Conservation (phyloP, 2,797 vertebrate genomes). For the Arctocebus calabarensis region DNA sequence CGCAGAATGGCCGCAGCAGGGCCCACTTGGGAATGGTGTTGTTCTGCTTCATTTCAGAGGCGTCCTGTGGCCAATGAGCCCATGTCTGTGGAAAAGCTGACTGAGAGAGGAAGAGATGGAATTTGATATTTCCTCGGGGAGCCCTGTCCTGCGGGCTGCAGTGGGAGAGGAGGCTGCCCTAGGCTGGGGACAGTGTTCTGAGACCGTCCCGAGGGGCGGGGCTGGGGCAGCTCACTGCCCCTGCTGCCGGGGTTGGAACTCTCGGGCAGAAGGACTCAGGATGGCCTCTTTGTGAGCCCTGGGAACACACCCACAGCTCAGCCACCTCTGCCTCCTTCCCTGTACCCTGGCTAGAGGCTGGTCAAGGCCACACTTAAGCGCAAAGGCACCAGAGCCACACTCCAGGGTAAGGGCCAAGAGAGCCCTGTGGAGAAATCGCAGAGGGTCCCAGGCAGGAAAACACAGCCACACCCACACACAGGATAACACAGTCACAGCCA, state of each 20-base stretch:
- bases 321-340: background rate
- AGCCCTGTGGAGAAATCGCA: background rate
- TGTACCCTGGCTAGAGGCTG: background rate
- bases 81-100: background rate
- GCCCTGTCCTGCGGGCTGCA: background rate
- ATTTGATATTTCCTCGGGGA: background rate
- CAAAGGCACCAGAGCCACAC: background rate
- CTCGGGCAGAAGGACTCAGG: too few relatives aligned
- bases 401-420: background rate
- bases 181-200: background rate
- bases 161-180: background rate
- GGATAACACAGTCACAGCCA: background rate
- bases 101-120: background rate
- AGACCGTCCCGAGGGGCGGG: background rate
- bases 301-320: background rate
- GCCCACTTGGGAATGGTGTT: background rate
- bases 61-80: background rate
- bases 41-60: background rate
- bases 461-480: background rate
- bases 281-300: background rate
- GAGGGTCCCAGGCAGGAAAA: background rate
- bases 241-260: background rate
- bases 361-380: background rate
- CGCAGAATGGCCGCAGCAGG: rapidly evolving
- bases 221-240: background rate